Conservation (phyloP, 2,113 vertebrate species). For the Pica pica region DNA sequence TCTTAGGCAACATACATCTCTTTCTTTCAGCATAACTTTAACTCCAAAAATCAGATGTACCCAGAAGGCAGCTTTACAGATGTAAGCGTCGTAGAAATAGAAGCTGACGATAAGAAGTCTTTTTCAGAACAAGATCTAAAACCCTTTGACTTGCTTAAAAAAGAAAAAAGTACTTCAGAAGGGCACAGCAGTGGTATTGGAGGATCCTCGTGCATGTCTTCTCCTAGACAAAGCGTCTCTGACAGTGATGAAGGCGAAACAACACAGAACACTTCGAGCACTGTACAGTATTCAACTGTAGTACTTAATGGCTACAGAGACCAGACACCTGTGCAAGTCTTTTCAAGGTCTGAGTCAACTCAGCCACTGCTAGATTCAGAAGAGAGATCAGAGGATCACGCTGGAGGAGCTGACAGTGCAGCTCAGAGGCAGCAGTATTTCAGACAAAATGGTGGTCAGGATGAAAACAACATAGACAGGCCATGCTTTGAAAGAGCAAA, state of each 20-base stretch:
- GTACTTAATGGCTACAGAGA: slow-evolving; percentile 90
- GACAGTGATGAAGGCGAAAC: slow-evolving; percentile 89
- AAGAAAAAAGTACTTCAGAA: slow-evolving; percentile 89
- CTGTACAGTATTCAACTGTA: slow-evolving; percentile 93
- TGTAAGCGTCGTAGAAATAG: slow-evolving; percentile 88
- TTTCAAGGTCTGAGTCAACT: slow-evolving; percentile 92
- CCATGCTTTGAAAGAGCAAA: slow-evolving; percentile 66
- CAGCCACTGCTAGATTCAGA: slow-evolving; percentile 92
- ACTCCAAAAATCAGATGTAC: slow-evolving; percentile 78
- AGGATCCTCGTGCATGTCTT: slow-evolving; percentile 95
- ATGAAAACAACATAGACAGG: slow-evolving; percentile 41
- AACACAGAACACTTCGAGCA: slow-evolving; percentile 87
- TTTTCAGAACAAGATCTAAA: slow-evolving; percentile 86
- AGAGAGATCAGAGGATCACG: slow-evolving; percentile 80
- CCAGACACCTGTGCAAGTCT: slow-evolving; percentile 84
- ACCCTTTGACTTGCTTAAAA: slow-evolving; percentile 82
- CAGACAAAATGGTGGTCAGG: slow-evolving; percentile 69
- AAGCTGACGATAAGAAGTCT: slow-evolving; percentile 78
- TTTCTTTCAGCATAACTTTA: slow-evolving; percentile 77
- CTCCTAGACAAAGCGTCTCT: slow-evolving; percentile 91
- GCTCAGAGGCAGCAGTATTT: slow-evolving; percentile 70
- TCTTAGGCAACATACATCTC: not conserved
- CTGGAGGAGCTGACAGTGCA: slow-evolving; percentile 43
- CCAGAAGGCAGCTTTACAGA: slow-evolving; percentile 83
- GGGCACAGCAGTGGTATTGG: slow-evolving; percentile 97